Percentiles rank a stretch among this genome's conserved stretches.
Conservation (phyloP, 2,797 vertebrate genomes). For the Hemibagrus guttatus region DNA sequence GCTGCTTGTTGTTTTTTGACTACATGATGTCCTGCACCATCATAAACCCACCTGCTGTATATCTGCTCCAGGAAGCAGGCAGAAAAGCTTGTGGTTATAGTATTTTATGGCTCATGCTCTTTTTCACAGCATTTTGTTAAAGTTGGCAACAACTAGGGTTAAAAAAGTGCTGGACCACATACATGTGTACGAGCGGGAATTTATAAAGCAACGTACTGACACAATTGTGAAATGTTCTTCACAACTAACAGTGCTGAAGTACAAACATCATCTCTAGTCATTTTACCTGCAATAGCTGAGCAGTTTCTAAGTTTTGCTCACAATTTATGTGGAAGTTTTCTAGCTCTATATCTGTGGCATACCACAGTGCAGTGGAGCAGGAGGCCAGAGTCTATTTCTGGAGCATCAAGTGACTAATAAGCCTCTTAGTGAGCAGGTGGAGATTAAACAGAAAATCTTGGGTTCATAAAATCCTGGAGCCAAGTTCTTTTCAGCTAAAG, state of each 20-base stretch:
- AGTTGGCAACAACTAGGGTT: neutral
- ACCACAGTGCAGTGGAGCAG: neutral
- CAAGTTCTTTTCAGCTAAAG: neutral
- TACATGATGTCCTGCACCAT: neutral
- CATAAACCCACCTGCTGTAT: neutral
- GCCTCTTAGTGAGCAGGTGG: slow-evolving; percentile 75
- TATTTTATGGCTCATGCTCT: neutral
- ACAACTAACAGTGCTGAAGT: neutral
- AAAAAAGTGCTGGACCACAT: neutral
- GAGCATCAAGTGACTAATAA: slow-evolving; percentile 70
- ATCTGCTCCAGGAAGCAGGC: neutral
- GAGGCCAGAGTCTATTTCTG: slow-evolving; percentile 36
- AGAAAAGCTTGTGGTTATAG: neutral
- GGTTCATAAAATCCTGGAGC: slow-evolving; percentile 59
- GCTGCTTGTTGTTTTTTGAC: neutral
- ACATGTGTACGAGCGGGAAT: neutral
- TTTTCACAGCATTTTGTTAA: neutral
- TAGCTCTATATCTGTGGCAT: neutral
- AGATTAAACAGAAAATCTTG: slow-evolving; percentile 73
- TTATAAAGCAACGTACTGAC: neutral
- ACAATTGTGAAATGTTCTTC: neutral
- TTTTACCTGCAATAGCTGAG: neutral
- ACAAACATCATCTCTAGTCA: neutral
- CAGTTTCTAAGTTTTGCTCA: too few species aligned
- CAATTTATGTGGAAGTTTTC: neutral